Base-by-base conservation (phyloP, 2,113 vertebrate genomes). In the Capreolus pygargus region DNA sequence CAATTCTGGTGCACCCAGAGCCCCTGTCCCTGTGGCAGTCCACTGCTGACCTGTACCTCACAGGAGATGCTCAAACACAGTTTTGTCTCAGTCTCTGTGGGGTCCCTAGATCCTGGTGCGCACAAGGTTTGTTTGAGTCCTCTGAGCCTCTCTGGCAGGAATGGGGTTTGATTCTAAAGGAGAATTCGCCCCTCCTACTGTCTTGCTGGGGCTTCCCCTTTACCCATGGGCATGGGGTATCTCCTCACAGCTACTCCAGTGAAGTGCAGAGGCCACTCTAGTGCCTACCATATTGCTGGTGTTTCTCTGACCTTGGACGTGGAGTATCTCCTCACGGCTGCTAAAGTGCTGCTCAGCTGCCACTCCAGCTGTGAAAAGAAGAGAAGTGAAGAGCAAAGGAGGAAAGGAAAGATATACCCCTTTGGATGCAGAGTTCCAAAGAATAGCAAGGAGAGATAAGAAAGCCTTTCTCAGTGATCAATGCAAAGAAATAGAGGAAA, bases 331-430 rank as follows among this genome's bases (percentile, higher is more conserved):
- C 17, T 70, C 17, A 36, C 1, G 0, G 64, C 64, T 0, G 0
- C n/a, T 70, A 17, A 8, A 70, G 8, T 70, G n/a, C 8, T 9
- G 19, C 4, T 0, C 64, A 70, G 33, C 33, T 0, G 0, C n/a
- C 9, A 2, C n/a, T 36, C 9, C n/a, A 70, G n/a, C n/a, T 36
- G 64, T 36, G n/a, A 70, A 70, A 36, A 36, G 64, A 11, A 36
- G 17, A 11, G n/a, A 67, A 67, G 33, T 0, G 4, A 67, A 67
- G 64, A 67, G 64, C 33, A n/a, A 67, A 67, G n/a, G 33, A 67
- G 33, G 33, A 67, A 67, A 67, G 33, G 33, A 67, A 67, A 67
- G 61, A 67, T 67, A 67, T 5, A 67, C 61, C 8, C 7, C 8
- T n/a, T 67, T n/a, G 61, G 33, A n/a, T 17, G 33, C 61, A n/a